Base-by-base conservation (phyloP, 2,113 vertebrate species). In the Petromus typicus region DNA sequence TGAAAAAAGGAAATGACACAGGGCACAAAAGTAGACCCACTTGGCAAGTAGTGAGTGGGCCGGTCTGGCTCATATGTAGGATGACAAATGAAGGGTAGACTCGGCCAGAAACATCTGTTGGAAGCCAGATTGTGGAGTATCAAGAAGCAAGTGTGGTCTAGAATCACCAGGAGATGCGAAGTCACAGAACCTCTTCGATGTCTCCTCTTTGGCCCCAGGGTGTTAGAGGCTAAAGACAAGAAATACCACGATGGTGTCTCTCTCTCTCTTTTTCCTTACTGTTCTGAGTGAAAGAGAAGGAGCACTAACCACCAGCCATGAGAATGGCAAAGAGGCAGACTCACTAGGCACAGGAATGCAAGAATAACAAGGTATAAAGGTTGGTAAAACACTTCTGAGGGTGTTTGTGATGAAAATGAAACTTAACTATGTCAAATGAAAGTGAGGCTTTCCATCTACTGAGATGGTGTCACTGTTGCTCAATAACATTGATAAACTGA, bases 361-460 rank as follows among this genome's bases (percentile, higher is more conserved):
- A 67, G 40, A 45, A 76, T 56, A 78, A 43, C 40, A 76, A 69
- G 87, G 22, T 91, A 12, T 14, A 56, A 90, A 83, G 32, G 23
- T 25, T 25, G 1, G 69, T 63, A 54, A 16, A 95, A 37, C 37
- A 75, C 79, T 73, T 78, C 18, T 34, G 17, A 84, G 45, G 9
- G 12, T n/a, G 48, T 45, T 32, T 69, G 88, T 34, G 13, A 78
- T 71, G 17, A 71, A 95, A 84, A 85, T 37, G 79, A 95, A 93
- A 94, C 90, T 93, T 37, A 10, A 22, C 20, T 20, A 27, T 48
- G 23, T 61, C 57, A 89, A 92, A n/a, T 93, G 22, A 81, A 78
- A 96, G 18, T 27, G 51, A 73, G n/a, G 91, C 43, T 95, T 95
- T 91, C 45, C 95, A 40, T 51, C n/a, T 59, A 40, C 32, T 12